These are phyloP conservation scores for Gymnocypris eckloni DNA, from an alignment of 2,797 vertebrate species.

Conservation along the genomic window DNA sequence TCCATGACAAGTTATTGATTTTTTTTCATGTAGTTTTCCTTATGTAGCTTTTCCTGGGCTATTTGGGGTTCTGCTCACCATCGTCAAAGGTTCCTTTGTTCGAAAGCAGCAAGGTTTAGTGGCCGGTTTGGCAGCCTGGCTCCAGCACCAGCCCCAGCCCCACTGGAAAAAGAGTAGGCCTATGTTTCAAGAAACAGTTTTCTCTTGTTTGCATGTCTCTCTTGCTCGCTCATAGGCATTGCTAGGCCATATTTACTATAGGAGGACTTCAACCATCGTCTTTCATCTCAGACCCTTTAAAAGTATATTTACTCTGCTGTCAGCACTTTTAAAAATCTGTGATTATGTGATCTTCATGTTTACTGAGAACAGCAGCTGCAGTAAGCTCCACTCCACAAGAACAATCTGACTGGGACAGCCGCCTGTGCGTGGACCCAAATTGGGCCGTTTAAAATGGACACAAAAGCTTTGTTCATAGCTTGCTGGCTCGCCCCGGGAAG, in stretches of 20 bases:
- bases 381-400: not conserved
- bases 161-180: not conserved
- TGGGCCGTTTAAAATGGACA: too few species aligned
- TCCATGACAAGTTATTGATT: not conserved
- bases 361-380: not conserved
- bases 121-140: not conserved
- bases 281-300: not conserved
- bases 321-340: slow-evolving; percentile 10
- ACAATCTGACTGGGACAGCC: too few species aligned
- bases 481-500: too few species aligned
- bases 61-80: not conserved
- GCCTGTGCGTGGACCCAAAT: too few species aligned
- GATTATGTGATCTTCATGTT: not conserved
- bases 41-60: not conserved
- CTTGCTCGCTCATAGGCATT: not conserved
- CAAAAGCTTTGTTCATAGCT: too few species aligned
- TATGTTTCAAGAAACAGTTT: not conserved
- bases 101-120: not conserved
- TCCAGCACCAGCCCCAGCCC: not conserved
- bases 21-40: not conserved
- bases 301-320: slow-evolving; percentile 26
- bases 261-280: not conserved
- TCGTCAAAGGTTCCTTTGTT: not conserved
- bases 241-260: not conserved
- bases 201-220: not conserved